Percentiles rank a stretch among this genome's conserved stretches.
Conservation (phyloP, 2,888 invertebrate species). For the Capitulum mitella region DNA sequence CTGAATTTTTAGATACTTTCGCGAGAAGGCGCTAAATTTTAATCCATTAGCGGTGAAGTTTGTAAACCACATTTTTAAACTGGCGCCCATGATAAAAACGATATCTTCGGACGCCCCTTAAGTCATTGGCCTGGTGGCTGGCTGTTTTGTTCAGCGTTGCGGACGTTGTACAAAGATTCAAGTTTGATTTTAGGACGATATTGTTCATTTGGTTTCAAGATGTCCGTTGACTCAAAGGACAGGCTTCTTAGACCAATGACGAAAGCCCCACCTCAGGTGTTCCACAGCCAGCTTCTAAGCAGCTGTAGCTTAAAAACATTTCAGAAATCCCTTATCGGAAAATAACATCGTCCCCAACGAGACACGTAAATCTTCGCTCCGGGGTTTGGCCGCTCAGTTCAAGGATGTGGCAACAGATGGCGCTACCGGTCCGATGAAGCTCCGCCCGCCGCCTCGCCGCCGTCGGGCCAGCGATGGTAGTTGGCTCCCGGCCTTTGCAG, state of each 20-base stretch:
- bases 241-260: not conserved
- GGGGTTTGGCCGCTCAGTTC: not conserved
- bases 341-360: not conserved
- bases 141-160: too few species aligned
- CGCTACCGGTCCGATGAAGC: not conserved
- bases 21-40: too few species aligned
- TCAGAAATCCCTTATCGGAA: not conserved
- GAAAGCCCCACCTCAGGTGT: not conserved
- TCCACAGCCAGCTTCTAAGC: not conserved
- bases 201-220: too few species aligned
- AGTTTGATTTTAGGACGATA: too few species aligned
- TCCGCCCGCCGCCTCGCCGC: not conserved
- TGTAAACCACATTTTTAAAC: too few species aligned
- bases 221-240: too few species aligned
- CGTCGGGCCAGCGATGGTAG: not conserved
- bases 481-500: not conserved
- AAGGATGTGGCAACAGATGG: not conserved
- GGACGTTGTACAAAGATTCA: too few species aligned
- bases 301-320: not conserved
- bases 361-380: not conserved
- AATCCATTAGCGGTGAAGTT: too few species aligned
- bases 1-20: too few species aligned
- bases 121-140: too few species aligned
- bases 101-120: too few species aligned
- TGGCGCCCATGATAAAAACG: too few species aligned